Conservation (phyloP, 2,113 vertebrate species). For the Centropus bengalensis region DNA sequence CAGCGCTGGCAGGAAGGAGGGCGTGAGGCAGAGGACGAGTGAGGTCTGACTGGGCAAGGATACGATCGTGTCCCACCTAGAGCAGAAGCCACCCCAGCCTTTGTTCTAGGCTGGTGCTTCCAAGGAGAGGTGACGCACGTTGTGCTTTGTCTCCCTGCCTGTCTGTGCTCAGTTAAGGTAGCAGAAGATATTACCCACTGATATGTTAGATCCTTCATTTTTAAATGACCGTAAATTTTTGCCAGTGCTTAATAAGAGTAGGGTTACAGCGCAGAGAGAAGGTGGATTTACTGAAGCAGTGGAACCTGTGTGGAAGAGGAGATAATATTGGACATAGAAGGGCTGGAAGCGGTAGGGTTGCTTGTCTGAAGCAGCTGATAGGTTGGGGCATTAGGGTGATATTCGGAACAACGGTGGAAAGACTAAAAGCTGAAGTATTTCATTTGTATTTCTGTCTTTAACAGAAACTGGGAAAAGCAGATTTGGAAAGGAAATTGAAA, state of each 20-base stretch:
- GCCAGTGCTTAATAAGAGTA: not conserved
- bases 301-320: not conserved
- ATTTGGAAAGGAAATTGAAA: not conserved
- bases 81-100: not conserved
- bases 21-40: not conserved
- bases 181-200: conserved; percentile 51
- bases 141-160: conserved; percentile 9
- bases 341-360: not conserved
- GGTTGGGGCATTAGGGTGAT: not conserved
- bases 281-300: not conserved
- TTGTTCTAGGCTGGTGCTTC: not conserved
- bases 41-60: not conserved
- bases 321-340: not conserved
- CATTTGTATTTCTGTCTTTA: not conserved
- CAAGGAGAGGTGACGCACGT: not conserved
- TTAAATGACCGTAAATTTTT: conserved; percentile 69
- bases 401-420: not conserved
- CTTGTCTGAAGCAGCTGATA: not conserved
- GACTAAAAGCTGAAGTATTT: not conserved
- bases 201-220: conserved; percentile 66
- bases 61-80: not conserved
- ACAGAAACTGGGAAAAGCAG: not conserved
- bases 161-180: conserved; percentile 36
- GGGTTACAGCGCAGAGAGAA: conserved; percentile 29
- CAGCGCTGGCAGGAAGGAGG: not conserved